phyloP scores from a whole-genome alignment of 2,797 vertebrate species.

The Sebastes minor region DNA sequence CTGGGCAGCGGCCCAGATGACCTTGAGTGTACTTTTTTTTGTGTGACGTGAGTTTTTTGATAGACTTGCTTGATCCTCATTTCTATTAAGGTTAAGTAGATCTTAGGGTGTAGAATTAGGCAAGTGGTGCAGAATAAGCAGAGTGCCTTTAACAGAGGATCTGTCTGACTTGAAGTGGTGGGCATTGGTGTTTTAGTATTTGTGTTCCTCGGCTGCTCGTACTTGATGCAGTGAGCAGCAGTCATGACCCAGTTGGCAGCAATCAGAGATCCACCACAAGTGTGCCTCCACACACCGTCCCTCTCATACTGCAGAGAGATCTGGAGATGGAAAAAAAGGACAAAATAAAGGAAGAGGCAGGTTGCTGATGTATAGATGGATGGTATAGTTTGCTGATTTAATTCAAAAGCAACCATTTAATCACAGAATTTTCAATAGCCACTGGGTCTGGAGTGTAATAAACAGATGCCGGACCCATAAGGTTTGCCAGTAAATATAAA shows the following conservation, averaged over 20 bases:
- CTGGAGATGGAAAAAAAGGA: conserved; percentile 53
- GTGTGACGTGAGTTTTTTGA: neutral
- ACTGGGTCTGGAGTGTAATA: conserved; percentile 9
- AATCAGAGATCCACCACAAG: conserved; percentile 85
- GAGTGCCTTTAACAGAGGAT: neutral
- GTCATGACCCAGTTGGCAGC: conserved; percentile 88
- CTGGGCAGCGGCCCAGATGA: neutral
- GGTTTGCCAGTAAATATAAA: conserved; percentile 38
- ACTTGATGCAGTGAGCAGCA: conserved; percentile 88
- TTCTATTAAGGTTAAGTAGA: neutral
- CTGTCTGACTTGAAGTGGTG: neutral
- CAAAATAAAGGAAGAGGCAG: neutral
- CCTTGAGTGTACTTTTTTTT: neutral
- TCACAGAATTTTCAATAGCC: conserved; percentile 20
- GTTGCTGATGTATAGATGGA: neutral
- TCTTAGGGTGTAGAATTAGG: neutral
- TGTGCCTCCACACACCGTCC: conserved; percentile 80
- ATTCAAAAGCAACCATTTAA: conserved; percentile 24
- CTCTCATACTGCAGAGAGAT: conserved; percentile 84
- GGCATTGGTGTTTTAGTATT: neutral
- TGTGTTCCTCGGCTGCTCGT: conserved; percentile 33
- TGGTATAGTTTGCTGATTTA: neutral
- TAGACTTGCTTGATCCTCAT: neutral
- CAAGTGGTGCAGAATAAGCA: neutral
- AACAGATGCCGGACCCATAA: conserved; percentile 44